Conservation (phyloP, 2,888 invertebrate species). For the Platycheirus albimanus region DNA sequence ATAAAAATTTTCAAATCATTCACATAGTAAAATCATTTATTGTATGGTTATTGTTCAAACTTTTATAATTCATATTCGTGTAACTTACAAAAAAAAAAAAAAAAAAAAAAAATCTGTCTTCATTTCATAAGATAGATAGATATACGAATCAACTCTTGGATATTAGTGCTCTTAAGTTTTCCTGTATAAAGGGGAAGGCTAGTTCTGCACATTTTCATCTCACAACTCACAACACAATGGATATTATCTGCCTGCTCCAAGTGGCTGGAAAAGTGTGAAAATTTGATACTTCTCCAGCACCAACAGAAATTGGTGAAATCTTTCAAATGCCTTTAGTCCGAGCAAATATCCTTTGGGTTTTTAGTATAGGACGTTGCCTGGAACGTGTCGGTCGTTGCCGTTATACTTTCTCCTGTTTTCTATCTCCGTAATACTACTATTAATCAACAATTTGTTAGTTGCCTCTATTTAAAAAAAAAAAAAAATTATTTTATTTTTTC, state of each 20-base stretch:
- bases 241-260: neutral
- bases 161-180: neutral
- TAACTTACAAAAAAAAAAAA: conserved; percentile 8
- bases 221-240: neutral
- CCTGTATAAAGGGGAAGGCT: neutral
- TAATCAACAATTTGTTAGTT: conserved; percentile 71
- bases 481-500: conserved; percentile 5
- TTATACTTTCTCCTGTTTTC: conserved; percentile 73
- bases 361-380: conserved; percentile 75
- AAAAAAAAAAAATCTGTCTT: neutral
- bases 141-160: neutral
- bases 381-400: conserved; percentile 75
- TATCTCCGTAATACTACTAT: conserved; percentile 69
- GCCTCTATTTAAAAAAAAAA: conserved; percentile 37
- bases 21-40: too few species aligned
- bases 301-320: conserved; percentile 54
- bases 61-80: conserved; percentile 1
- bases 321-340: conserved; percentile 50
- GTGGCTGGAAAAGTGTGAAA: conserved; percentile 37
- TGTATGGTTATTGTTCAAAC: conserved; percentile 4
- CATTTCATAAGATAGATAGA: neutral
- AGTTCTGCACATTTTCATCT: conserved; percentile 12
- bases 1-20: neutral
- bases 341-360: conserved; percentile 66
- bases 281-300: conserved; percentile 36